Evolutionary conservation across 2,797 vertebrate genomes (phyloP).

Genomic region (Antennarius maculatus): DNA sequence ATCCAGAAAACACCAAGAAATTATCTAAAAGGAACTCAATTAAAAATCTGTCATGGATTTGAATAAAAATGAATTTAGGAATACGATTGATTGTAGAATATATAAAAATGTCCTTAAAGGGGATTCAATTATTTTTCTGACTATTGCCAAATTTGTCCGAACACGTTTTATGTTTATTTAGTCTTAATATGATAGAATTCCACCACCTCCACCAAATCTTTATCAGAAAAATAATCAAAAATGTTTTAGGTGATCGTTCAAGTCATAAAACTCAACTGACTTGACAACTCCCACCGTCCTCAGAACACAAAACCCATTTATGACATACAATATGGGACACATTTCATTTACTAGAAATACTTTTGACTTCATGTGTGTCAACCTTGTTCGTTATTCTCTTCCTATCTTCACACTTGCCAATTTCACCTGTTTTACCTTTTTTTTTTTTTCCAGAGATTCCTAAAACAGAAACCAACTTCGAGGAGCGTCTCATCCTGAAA

Average conservation of each 20-base stretch:
- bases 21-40: not conserved
- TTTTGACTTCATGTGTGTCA: not conserved
- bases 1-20: not conserved
- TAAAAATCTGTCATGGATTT: no score
- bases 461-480: slow-evolving; percentile 94
- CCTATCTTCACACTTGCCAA: not conserved
- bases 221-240: no score
- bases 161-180: no score
- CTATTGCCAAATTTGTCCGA: no score
- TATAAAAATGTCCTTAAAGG: no score
- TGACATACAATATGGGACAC: not conserved
- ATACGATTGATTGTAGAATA: no score
- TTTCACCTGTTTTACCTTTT: not conserved
- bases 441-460: slow-evolving; percentile 87
- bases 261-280: not conserved
- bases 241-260: no score
- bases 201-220: no score
- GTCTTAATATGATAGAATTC: no score
- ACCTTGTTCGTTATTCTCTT: not conserved
- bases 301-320: not conserved
- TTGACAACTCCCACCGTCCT: not conserved
- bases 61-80: no score
- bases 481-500: slow-evolving; percentile 95
- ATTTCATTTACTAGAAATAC: not conserved
- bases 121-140: no score